phyloP scores from a whole-genome alignment of 2,797 vertebrate species.

The Etheostoma perlongum region DNA sequence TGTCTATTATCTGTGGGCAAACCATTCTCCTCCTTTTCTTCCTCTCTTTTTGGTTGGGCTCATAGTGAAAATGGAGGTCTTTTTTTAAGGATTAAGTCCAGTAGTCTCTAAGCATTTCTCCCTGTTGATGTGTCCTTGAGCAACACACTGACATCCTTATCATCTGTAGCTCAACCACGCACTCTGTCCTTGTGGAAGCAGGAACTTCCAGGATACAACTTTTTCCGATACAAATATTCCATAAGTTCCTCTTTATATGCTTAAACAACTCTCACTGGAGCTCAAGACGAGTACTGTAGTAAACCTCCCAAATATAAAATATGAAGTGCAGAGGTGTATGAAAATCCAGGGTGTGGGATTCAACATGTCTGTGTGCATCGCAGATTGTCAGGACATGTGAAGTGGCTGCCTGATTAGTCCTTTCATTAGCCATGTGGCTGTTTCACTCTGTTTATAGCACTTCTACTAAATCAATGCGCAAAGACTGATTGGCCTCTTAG shows the following conservation, averaged over 20 bases:
- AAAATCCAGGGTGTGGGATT: slow-evolving; percentile 39
- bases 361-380: slow-evolving; percentile 10
- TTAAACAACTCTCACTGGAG: slow-evolving; percentile 4
- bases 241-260: slow-evolving; percentile 4
- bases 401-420: slow-evolving; percentile 49
- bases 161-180: neutral
- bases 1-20: neutral
- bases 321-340: slow-evolving; percentile 7
- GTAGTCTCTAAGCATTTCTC: slow-evolving; percentile 11
- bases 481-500: slow-evolving; percentile 65
- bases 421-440: slow-evolving; percentile 28
- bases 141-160: neutral
- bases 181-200: neutral
- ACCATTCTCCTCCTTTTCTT: neutral
- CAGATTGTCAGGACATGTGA: slow-evolving; percentile 40
- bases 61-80: neutral
- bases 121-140: slow-evolving; percentile 29
- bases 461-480: slow-evolving; percentile 73
- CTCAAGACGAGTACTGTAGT: neutral
- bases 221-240: slow-evolving; percentile 18
- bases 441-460: slow-evolving; percentile 59
- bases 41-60: slow-evolving; percentile 4
- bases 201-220: slow-evolving; percentile 8
- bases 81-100: neutral
- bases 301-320: neutral